Evolutionary conservation across 2,113 vertebrate species (phyloP).

Genomic region (Fulmarus glacialis): DNA sequence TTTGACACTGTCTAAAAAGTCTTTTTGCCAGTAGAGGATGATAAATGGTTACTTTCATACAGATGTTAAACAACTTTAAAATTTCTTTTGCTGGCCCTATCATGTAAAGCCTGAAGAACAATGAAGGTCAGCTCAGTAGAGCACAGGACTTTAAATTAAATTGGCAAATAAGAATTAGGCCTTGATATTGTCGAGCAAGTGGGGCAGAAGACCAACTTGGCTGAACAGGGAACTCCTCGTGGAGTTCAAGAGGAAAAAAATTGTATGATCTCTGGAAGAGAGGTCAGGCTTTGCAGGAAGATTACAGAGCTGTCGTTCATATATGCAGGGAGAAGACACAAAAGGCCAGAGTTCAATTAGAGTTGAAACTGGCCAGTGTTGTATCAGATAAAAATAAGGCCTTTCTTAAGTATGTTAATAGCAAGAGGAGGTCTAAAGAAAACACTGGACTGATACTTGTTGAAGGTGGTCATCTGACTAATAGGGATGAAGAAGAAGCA

Average conservation of each 20-base stretch:
- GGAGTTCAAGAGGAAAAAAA: neutral
- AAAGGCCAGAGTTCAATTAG: neutral
- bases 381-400: neutral
- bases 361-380: neutral
- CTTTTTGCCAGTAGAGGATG: neutral
- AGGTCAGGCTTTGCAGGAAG: neutral
- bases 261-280: neutral
- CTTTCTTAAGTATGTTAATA: neutral
- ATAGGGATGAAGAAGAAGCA: neutral
- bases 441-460: neutral
- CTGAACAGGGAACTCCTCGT: neutral
- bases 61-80: neutral
- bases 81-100: neutral
- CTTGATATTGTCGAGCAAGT: neutral
- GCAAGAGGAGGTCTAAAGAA: neutral
- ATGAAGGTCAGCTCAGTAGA: neutral
- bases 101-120: neutral
- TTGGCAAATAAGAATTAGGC: neutral
- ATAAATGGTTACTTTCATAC: neutral
- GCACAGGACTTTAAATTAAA: neutral
- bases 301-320: neutral
- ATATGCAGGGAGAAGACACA: neutral
- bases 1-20: neutral
- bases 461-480: neutral
- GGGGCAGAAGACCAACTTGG: neutral